A percentile compares a stretch with the other conserved stretches of the same genome.
Evolutionary conservation across 2,888 invertebrate genomes (phyloP).

Genomic region (Lithophane ornitopus): DNA sequence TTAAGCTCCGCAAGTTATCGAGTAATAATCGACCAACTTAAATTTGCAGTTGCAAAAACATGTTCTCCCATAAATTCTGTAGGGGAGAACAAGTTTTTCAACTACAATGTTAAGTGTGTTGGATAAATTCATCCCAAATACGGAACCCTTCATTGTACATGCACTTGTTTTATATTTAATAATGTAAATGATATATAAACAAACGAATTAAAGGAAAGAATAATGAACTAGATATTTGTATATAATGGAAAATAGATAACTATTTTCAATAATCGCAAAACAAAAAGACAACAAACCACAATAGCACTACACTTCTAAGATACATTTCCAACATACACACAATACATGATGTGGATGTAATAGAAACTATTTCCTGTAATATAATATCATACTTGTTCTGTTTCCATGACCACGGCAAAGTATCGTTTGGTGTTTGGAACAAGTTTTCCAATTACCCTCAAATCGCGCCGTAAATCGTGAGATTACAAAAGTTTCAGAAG

Average conservation of each 20-base stretch:
- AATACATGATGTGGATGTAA: not conserved
- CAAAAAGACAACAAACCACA: not conserved
- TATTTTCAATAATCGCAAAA: not conserved
- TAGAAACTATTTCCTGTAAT: not conserved
- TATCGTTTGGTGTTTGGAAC: slow-evolving; percentile 11
- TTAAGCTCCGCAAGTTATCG: too few species aligned
- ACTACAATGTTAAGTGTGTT: too few species aligned
- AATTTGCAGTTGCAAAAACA: too few species aligned
- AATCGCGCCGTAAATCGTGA: slow-evolving; percentile 27
- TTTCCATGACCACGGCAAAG: not conserved
- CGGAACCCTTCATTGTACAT: too few species aligned
- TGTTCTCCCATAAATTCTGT: too few species aligned
- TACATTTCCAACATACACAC: not conserved
- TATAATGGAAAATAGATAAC: not conserved
- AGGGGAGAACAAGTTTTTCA: too few species aligned
- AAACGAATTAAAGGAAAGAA: too few species aligned
- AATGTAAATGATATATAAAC: too few species aligned
- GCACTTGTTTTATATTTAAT: too few species aligned
- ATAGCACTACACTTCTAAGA: not conserved
- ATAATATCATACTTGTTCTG: not conserved
- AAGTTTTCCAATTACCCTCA: slow-evolving; percentile 58
- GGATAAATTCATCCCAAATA: too few species aligned
- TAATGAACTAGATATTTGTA: not conserved
- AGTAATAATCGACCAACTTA: too few species aligned
- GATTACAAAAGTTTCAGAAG: slow-evolving; percentile 56